Conservation (phyloP, 92 coral and sea anemone species). For the Zoanthus sansibaricus region DNA sequence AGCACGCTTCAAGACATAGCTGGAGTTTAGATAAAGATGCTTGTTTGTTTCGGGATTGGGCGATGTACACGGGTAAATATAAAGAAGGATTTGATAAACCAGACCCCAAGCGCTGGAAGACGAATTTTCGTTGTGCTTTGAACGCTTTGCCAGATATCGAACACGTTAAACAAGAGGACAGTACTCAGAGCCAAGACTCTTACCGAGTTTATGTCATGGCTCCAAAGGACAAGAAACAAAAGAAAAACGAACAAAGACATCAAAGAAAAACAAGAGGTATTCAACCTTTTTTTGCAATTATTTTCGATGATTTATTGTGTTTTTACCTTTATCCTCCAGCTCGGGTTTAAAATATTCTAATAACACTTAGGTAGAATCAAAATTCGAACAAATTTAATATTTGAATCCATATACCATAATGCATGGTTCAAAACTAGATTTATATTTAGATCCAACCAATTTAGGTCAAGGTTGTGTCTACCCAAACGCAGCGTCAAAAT, state of each 20-base stretch:
- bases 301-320: neutral
- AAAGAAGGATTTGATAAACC: slow-evolving; percentile 20
- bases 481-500: neutral
- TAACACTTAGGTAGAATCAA: neutral
- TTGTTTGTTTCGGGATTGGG: slow-evolving; percentile 74
- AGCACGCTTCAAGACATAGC: slow-evolving; percentile 67
- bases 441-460: too few species aligned
- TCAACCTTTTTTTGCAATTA: too few species aligned
- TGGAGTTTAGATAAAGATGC: slow-evolving; percentile 47
- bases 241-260: neutral
- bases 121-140: slow-evolving; percentile 79
- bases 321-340: neutral
- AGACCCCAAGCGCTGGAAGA: slow-evolving; percentile 75
- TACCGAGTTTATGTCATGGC: slow-evolving; percentile 65
- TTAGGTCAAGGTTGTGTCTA: too few species aligned
- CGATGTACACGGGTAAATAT: slow-evolving; percentile 73
- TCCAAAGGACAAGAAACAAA: slow-evolving; percentile 1
- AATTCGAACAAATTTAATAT: neutral
- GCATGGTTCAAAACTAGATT: too few species aligned
- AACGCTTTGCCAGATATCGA: slow-evolving; percentile 71
- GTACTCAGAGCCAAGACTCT: slow-evolving; percentile 57
- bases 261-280: slow-evolving; percentile 39
- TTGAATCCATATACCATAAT: too few species aligned
- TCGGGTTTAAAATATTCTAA: neutral
- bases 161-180: slow-evolving; percentile 54